These are phyloP conservation scores for Dioctria rufipes DNA, from an alignment of 2,888 invertebrate genomes.

Conservation along the genomic window DNA sequence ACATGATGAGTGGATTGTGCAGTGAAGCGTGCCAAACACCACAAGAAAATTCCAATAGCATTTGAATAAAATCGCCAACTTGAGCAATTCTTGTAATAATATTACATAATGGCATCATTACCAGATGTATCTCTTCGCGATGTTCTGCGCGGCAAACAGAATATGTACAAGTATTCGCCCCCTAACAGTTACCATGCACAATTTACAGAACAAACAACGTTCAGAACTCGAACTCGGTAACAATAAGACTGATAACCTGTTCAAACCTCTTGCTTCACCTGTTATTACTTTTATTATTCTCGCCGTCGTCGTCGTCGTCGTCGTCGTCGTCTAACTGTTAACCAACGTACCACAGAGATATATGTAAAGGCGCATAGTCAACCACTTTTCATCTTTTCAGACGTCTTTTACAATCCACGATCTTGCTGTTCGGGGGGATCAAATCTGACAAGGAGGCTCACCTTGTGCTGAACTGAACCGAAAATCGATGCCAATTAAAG, in stretches of 20 bases:
- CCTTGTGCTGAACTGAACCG: slow-evolving; percentile 27
- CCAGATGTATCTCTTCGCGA: slow-evolving; percentile 29
- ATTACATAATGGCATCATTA: slow-evolving; percentile 54
- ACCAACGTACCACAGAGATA: slow-evolving; percentile 34
- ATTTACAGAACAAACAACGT: slow-evolving; percentile 53
- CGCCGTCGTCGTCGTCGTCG: slow-evolving; percentile 10
- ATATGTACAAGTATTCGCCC: slow-evolving; percentile 44
- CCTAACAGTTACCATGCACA: slow-evolving; percentile 52
- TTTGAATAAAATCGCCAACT: slow-evolving; percentile 52
- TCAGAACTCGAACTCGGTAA: slow-evolving; percentile 48
- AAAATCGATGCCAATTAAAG: slow-evolving; percentile 47
- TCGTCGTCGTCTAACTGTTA: slow-evolving; percentile 39
- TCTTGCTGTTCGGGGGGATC: slow-evolving; percentile 17
- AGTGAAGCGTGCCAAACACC: slow-evolving; percentile 49
- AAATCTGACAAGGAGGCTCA: neutral
- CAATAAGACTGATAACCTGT: slow-evolving; percentile 52
- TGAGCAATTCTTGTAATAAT: slow-evolving; percentile 47
- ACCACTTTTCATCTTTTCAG: slow-evolving; percentile 52
- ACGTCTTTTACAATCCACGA: slow-evolving; percentile 40
- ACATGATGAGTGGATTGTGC: slow-evolving; percentile 51
- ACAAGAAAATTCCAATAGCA: slow-evolving; percentile 37
- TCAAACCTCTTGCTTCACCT: slow-evolving; percentile 51
- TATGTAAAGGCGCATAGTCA: slow-evolving; percentile 19
- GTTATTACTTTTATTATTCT: slow-evolving; percentile 51
- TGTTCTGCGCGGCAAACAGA: neutral